Base-by-base conservation (phyloP, 2,113 vertebrate genomes). In the Hemiscyllium ocellatum region DNA sequence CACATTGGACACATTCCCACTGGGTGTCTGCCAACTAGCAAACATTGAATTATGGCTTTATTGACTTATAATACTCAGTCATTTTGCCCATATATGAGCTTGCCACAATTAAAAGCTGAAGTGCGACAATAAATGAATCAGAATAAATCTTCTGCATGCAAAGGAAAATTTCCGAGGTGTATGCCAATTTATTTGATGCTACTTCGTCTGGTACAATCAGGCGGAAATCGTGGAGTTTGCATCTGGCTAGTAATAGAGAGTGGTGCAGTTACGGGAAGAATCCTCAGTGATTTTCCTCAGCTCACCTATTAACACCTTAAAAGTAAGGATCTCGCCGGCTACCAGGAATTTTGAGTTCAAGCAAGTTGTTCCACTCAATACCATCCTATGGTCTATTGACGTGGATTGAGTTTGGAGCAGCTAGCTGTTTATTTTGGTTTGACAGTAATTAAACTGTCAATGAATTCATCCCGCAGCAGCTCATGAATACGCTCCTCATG, bases 381-480 rank as follows among this genome's bases (percentile, higher is more conserved):
- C 15, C 19, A 17, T 37, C 17, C 33, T 93, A 2, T 93, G 56
- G 52, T 65, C 56, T 65, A 61, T 33, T 93, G 66, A 68, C 22
- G 89, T 37, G 89, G 20, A 37, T 37, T 20, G 15, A 93, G 29
- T 66, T 37, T 65, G 89, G 20, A 66, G 33, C 6, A n/a, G 37
- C 6, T 4, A 91, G 65, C 4, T 37, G 26, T 91, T 91, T 91
- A 61, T 66, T 65, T 66, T 66, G 33, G 19, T 66, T 66, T 65
- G 89, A 91, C 56, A 66, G 89, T 93, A 93, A 93, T 93, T 93
- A 66, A 93, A 93, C 66, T 93, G 61, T 66, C 89, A 66, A 93
- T 93, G n/a, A 93, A 68, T 93, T 68, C 89, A 1, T 93, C 61
- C 2, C 7, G 61, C 33, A n/a, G 29, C 87, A 90, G 29, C 29